Evolutionary conservation across 2,888 invertebrate species (phyloP), one percentile per base, ranked within the genome.

Genomic region (Lobophora halterata): DNA sequence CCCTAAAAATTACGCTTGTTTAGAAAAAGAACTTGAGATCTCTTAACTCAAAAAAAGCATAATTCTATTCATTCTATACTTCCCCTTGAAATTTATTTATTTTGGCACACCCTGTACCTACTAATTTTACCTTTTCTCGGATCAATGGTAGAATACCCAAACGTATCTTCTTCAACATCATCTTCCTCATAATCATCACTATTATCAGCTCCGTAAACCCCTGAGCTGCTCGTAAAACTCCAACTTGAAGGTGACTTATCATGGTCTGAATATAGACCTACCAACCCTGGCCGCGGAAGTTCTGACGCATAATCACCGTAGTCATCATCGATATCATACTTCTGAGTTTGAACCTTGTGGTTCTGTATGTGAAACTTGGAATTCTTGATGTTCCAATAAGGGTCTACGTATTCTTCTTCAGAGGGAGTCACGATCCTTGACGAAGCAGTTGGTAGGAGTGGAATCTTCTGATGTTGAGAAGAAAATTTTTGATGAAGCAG

Each of bases 361-460:
- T 49, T 52, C 27, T 38, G 50, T 25, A 36, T 52, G 35, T 61
- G 60, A 9, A 68, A 60, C 35, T 74, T 73, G 2, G 56, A 42
- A 46, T 68, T 77, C 60, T 81, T 86, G 5, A 86, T 68, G 55
- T 87, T 87, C 71, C 71, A 79, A 46, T 86, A 87, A 1, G 86
- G 86, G 49, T 87, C 86, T 17, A 63, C 58, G 13, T 80, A 74
- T 9, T 77, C 64, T 24, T 71, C 71, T 12, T 46, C 49, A 9
- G 5, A 10, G 7, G 65, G 55, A 17, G 69, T 68, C 2, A 70
- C 67, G 27, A 79, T 70, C 49, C 47, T 62, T 28, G 61, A 52
- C 7, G 55, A 40, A 14, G 55, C 49, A 14, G 56, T 47, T 8
- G 58, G 40, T 6, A 52, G 28, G 5, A 42, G 46, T 17, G 55